Base-by-base conservation (phyloP, 2,888 invertebrate genomes). In the Brenthis hecate region DNA sequence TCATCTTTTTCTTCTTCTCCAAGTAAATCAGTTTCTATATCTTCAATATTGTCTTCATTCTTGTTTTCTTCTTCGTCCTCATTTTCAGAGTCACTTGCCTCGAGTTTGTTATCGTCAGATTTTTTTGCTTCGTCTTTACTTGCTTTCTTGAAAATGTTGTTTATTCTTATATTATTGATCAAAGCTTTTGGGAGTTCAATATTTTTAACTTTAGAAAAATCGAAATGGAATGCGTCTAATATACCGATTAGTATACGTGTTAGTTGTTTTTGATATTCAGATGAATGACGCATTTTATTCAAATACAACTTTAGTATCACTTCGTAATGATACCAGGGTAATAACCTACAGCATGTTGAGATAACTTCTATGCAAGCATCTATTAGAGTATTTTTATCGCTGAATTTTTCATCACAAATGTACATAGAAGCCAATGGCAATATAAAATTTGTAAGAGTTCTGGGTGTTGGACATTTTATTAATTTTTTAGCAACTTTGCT, bases 321-420 rank as follows among this genome's bases (percentile, higher is more conserved):
- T 80, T 97, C 96, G 79, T 99, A 99, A 70, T 97, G 96, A 79
- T 96, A 95, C 99, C 99, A 99, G 0, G 98, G 97, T 50, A 98
- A 89, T 60, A 96, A 87, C 76, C 94, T 94, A 78, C 97, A 97
- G 65, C 97, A 95, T 0, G 95, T 94, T 0, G 96, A 96, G 8
- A 98, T 89, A 0, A 96, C 94, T 82, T 97, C 97, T 71, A 98
- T 96, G 0, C 98, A 96, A 0, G 96, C 96, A 81, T 98, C 98
- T 57, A 98, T 93, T 0, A 99, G 87, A 32, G 95, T 95, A 80
- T 97, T 97, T 78, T 97, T 96, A 68, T 95, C 95, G 0, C 94
- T 87, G 80, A 95, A 97, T 76, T 95, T 95, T 62, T 96, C 96
- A 71, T 95, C 95, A 72, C 96, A 95, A 51, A 99, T 89, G 86